phyloP scores from a whole-genome alignment of 2,888 invertebrate genomes.

The Linnaemya tessellans region DNA sequence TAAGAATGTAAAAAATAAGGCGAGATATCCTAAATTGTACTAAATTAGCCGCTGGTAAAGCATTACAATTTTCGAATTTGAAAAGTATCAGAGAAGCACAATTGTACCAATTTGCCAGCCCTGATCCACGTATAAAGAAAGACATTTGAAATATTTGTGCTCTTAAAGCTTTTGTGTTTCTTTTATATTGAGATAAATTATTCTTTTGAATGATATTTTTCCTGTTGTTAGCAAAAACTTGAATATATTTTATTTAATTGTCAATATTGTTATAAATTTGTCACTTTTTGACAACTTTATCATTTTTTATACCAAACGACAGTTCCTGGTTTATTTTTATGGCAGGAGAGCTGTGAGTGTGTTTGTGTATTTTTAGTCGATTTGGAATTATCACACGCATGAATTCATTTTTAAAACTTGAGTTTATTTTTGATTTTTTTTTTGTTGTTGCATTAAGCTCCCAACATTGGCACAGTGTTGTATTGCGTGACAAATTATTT shows the following conservation, averaged over 20 bases:
- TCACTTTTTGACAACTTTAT: constrained; percentile 48
- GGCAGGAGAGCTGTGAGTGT: not conserved
- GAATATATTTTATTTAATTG: constrained; percentile 42
- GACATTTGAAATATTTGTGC: constrained; percentile 21
- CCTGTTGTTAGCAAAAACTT: constrained; percentile 1
- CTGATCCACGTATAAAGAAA: not conserved
- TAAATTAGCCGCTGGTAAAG: too few relatives aligned
- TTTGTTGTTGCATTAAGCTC: constrained; percentile 1
- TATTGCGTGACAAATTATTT: constrained; percentile 74
- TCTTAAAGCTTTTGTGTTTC: constrained; percentile 9
- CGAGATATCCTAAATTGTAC: too few relatives aligned
- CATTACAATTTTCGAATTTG: too few relatives aligned
- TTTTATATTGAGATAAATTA: constrained; percentile 18
- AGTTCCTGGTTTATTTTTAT: constrained; percentile 34
- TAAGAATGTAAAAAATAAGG: too few relatives aligned
- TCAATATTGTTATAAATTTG: constrained; percentile 69
- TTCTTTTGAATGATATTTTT: not conserved
- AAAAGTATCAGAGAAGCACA: too few relatives aligned
- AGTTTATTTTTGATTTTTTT: constrained; percentile 7
- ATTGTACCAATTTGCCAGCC: too few relatives aligned
- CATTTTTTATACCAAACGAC: constrained; percentile 35
- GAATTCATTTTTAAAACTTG: constrained; percentile 27
- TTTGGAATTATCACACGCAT: constrained; percentile 50
- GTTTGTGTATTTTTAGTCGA: constrained; percentile 2
- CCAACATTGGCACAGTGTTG: constrained; percentile 42